Evolutionary conservation across 2,113 vertebrate genomes (phyloP).

Genomic region (Tragelaphus buxtoni): DNA sequence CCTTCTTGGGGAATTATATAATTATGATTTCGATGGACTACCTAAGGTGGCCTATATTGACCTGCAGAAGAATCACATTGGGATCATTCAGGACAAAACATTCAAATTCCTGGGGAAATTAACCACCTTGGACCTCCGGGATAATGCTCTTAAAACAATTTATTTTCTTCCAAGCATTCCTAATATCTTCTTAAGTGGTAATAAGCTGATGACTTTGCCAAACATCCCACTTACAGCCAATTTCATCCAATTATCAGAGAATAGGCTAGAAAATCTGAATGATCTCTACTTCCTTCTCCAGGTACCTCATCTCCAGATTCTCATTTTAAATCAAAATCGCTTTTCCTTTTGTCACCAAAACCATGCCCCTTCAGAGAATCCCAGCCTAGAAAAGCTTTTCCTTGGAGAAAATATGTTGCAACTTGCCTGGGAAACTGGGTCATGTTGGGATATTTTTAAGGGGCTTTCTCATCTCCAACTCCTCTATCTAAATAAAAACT

Average conservation of each 20-base stretch:
- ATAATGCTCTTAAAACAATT: constrained; percentile 84
- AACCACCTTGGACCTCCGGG: constrained; percentile 79
- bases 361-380: constrained; percentile 1
- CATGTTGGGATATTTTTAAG: constrained; percentile 87
- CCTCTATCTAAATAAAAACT: constrained; percentile 84
- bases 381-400: constrained; percentile 81
- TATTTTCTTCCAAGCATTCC: constrained; percentile 75
- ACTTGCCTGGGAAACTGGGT: constrained; percentile 80
- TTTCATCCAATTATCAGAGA: constrained; percentile 80
- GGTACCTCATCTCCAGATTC: constrained; percentile 64
- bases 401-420: constrained; percentile 86
- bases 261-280: constrained; percentile 80
- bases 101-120: constrained; percentile 82
- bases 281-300: constrained; percentile 78
- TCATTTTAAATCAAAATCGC: constrained; percentile 82
- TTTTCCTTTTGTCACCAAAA: constrained; percentile 79
- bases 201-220: constrained; percentile 77
- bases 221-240: neutral
- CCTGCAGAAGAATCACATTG: constrained; percentile 90
- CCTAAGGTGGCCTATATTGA: constrained; percentile 76
- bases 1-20: constrained; percentile 84
- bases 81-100: constrained; percentile 71
- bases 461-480: constrained; percentile 76
- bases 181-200: constrained; percentile 75
- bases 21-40: constrained; percentile 82